A percentile compares a stretch with the other conserved stretches of the same genome.
These are phyloP conservation scores for Falco novaeseelandiae DNA, from an alignment of 2,797 vertebrate species.

Conservation along the genomic window DNA sequence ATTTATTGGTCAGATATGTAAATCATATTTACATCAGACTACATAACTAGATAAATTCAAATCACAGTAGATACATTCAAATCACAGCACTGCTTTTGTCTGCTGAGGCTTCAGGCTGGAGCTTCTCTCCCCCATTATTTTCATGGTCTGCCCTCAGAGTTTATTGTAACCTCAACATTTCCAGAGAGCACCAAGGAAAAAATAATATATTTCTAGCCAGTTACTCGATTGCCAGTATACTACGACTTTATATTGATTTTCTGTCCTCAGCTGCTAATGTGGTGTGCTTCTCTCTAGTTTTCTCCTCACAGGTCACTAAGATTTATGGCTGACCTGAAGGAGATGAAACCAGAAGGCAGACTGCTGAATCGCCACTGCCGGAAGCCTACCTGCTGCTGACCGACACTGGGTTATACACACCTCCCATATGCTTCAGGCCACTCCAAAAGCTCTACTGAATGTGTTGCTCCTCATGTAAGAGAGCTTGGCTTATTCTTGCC, in stretches of 20 bases:
- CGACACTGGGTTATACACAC: accelerated
- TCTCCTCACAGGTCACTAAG: conserved; percentile 56
- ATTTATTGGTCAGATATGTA: not conserved
- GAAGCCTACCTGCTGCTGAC: conserved; percentile 1
- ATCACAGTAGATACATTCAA: not conserved
- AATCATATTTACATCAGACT: not conserved
- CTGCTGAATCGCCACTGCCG: not conserved
- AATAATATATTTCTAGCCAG: conserved; percentile 23
- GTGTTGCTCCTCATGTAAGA: not conserved
- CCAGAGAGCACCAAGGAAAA: conserved; percentile 10
- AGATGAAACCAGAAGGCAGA: conserved; percentile 28
- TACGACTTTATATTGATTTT: conserved; percentile 56
- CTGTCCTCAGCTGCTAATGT: conserved; percentile 62
- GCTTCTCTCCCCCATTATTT: not conserved
- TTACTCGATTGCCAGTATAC: conserved; percentile 12
- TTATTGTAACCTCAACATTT: conserved; percentile 32
- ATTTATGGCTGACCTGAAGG: conserved; percentile 39
- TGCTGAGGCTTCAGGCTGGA: not conserved
- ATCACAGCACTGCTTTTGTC: not conserved
- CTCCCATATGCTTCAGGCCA: not conserved
- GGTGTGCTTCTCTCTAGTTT: conserved; percentile 50
- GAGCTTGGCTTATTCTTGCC: not conserved
- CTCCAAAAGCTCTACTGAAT: not conserved
- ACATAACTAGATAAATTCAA: not conserved
- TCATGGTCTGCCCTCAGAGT: not conserved